A percentile compares a stretch with the other conserved stretches of the same genome.
Conservation (phyloP, 2,888 invertebrate genomes). For the Ophonus ardosiacus region DNA sequence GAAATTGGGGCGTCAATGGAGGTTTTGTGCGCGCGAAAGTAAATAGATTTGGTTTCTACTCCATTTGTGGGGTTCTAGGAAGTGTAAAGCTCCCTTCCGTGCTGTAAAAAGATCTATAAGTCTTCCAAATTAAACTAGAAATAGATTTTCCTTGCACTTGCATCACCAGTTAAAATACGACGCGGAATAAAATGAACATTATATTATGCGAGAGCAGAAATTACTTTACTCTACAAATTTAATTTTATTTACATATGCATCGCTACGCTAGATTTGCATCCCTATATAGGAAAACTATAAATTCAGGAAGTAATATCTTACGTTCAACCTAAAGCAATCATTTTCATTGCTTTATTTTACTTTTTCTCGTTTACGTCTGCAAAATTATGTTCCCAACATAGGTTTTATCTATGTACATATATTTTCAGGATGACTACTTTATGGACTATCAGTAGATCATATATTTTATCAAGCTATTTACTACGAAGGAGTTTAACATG, state of each 20-base stretch:
- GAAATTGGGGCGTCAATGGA: constrained; percentile 47
- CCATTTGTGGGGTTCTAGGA: constrained; percentile 31
- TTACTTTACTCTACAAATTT: not conserved
- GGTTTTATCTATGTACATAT: too few relatives aligned
- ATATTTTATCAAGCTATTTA: too few relatives aligned
- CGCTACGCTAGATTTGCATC: not conserved
- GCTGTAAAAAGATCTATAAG: constrained; percentile 19
- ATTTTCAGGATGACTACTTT: too few relatives aligned
- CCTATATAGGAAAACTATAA: not conserved
- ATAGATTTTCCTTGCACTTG: constrained; percentile 21
- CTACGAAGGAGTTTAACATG: too few relatives aligned
- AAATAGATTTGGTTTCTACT: constrained; percentile 54
- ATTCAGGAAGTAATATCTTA: not conserved
- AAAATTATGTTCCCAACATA: too few relatives aligned
- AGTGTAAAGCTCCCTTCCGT: constrained; percentile 16
- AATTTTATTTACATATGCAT: not conserved
- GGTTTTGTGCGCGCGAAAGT: constrained; percentile 45
- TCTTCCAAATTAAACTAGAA: constrained; percentile 43
- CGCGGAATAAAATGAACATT: not conserved
- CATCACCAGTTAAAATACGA: not conserved
- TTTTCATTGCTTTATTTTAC: too few relatives aligned
- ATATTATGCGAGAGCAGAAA: not conserved
- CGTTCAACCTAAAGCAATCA: too few relatives aligned
- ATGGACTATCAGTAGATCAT: too few relatives aligned
- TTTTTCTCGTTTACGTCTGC: too few relatives aligned